Conservation (phyloP, 2,113 vertebrate species). For the Oreochromis tanganicae region DNA sequence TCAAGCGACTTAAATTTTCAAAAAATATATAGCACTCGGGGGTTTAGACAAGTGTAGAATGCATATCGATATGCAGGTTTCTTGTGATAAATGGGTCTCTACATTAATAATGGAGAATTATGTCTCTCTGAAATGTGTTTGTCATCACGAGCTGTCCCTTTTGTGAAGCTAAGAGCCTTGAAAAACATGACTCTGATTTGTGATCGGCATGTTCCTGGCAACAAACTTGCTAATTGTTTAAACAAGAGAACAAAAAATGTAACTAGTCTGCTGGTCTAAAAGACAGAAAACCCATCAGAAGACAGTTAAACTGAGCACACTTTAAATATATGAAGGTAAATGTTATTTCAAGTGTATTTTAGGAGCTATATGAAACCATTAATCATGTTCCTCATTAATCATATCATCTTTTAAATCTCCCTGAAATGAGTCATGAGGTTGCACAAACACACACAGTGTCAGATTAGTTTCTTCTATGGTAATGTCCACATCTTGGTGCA, state of each 20-base stretch:
- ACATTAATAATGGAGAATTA: not conserved
- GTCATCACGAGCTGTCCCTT: not conserved
- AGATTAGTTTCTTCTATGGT: not conserved
- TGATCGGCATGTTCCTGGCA: not conserved
- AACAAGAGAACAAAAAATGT: not conserved
- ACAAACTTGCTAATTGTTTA: not conserved
- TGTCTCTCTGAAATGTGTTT: not conserved
- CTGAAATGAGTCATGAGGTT: not conserved
- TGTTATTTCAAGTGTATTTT: not conserved
- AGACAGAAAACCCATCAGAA: not conserved
- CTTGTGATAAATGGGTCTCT: not conserved
- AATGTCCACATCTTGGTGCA: not conserved
- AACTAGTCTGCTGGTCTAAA: not conserved
- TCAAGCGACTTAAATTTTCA: constrained; percentile 26
- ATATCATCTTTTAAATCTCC: not conserved
- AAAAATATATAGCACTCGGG: constrained; percentile 15
- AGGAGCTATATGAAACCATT: not conserved
- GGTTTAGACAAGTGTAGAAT: not conserved
- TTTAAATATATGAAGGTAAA: not conserved
- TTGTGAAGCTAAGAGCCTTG: not conserved
- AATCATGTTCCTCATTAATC: not conserved
- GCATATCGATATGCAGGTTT: not conserved
- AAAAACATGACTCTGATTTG: not conserved
- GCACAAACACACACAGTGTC: not conserved
- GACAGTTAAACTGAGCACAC: not conserved